Conservation (phyloP, 2,113 vertebrate species). For the Brachyhypopomus gauderio region DNA sequence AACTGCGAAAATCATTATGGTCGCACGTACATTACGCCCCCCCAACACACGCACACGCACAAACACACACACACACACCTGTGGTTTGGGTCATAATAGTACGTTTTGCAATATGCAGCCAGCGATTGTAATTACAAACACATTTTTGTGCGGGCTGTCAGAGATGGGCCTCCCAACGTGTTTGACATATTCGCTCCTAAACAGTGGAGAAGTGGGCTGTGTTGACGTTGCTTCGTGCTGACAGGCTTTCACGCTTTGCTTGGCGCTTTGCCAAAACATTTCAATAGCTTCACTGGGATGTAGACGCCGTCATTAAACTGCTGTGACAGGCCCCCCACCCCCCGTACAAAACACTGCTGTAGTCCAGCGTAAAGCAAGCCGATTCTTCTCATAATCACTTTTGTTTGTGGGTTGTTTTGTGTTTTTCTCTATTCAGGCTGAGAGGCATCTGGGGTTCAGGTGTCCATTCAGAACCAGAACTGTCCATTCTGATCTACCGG, state of each 20-base stretch:
- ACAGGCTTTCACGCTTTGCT: slow-evolving; percentile 63
- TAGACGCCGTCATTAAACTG: slow-evolving; percentile 67
- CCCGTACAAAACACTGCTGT: slow-evolving; percentile 4
- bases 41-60: background rate
- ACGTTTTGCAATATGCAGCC: background rate
- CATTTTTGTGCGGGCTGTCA: slow-evolving; percentile 6
- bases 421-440: slow-evolving; percentile 14
- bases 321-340: slow-evolving; percentile 52
- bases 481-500: background rate
- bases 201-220: slow-evolving; percentile 48
- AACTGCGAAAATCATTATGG: slow-evolving; percentile 14
- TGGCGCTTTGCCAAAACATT: slow-evolving; percentile 71
- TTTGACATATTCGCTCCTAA: slow-evolving; percentile 58
- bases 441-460: slow-evolving; percentile 17
- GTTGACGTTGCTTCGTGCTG: slow-evolving; percentile 64
- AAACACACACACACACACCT: background rate
- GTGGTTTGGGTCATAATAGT: slow-evolving; percentile 21
- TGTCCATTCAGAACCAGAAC: background rate
- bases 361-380: background rate
- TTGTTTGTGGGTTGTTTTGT: slow-evolving; percentile 15
- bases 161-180: slow-evolving; percentile 21
- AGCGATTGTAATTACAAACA: slow-evolving; percentile 43
- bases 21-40: background rate
- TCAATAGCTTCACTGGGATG: slow-evolving; percentile 63
- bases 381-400: background rate